Evolutionary conservation across 2,888 invertebrate genomes (phyloP).

Genomic region (Eretmocerus hayati): DNA sequence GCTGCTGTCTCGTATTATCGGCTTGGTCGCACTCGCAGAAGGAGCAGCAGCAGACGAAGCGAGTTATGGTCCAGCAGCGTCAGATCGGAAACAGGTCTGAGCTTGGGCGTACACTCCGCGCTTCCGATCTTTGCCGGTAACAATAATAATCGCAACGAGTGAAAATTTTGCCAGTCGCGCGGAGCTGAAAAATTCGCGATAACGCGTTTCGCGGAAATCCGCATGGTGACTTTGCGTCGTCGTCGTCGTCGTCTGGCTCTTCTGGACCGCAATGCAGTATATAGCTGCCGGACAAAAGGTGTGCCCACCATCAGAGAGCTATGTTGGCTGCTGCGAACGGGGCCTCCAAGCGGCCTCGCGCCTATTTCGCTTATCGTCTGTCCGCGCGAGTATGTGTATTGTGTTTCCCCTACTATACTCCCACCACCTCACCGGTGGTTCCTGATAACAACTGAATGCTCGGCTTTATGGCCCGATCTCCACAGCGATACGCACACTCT

Average conservation of each 20-base stretch:
- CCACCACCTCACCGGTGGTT: no score
- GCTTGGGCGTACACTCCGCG: not conserved
- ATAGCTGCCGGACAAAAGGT: conserved; percentile 32
- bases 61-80: not conserved
- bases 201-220: conserved; percentile 28
- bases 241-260: no score
- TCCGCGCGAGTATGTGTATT: conserved; percentile 36
- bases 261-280: conserved; percentile 10
- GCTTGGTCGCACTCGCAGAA: not conserved
- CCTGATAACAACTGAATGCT: conserved; percentile 41
- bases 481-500: conserved; percentile 30
- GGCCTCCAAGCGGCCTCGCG: conserved; percentile 12
- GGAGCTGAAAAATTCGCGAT: conserved; percentile 4
- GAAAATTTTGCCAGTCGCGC: no score
- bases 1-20: not conserved
- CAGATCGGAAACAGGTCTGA: conserved; percentile 6
- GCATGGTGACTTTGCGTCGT: no score
- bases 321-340: conserved; percentile 15
- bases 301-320: conserved; percentile 37
- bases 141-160: no score
- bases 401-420: no score
- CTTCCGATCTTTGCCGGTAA: conserved; percentile 4
- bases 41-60: no score
- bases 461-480: conserved; percentile 40
- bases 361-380: conserved; percentile 42